Conservation (phyloP, 2,113 vertebrate species). For the Galeopterus variegatus region DNA sequence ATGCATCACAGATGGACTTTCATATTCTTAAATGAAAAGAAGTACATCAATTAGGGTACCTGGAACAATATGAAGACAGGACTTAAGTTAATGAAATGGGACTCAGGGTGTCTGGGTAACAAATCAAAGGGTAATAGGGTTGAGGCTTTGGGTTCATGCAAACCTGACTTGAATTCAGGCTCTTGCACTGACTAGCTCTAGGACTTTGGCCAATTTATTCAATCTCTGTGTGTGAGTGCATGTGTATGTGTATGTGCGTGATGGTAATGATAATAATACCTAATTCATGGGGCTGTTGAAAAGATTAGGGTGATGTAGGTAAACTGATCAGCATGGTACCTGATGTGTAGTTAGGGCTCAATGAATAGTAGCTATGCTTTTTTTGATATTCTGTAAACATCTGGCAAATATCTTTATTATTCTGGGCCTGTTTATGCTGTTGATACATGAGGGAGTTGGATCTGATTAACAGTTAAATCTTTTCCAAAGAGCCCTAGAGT, state of each 20-base stretch:
- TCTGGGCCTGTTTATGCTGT: conserved; percentile 12
- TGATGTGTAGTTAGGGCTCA: background rate
- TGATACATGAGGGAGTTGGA: conserved; percentile 2
- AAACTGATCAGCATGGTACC: background rate
- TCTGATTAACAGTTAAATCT: background rate
- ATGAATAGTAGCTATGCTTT: background rate
- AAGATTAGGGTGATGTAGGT: background rate
- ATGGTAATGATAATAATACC: background rate
- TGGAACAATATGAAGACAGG: conserved; percentile 4
- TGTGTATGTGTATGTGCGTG: background rate
- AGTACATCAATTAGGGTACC: background rate
- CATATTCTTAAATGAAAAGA: conserved; percentile 9
- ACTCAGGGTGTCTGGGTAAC: background rate
- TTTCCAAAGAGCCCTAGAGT: conserved; percentile 21
- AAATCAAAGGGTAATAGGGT: background rate
- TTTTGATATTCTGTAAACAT: background rate
- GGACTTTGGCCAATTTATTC: background rate
- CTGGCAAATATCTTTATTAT: conserved; percentile 28
- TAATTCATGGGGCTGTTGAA: background rate
- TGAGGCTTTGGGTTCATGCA: background rate
- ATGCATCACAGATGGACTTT: conserved; percentile 54
- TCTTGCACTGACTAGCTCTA: background rate
- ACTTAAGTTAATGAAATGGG: background rate
- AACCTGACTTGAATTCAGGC: conserved; percentile 18
- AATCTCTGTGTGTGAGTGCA: background rate